Base-by-base conservation (phyloP, 2,797 vertebrate species). In the Cephalopachus bancanus region DNA sequence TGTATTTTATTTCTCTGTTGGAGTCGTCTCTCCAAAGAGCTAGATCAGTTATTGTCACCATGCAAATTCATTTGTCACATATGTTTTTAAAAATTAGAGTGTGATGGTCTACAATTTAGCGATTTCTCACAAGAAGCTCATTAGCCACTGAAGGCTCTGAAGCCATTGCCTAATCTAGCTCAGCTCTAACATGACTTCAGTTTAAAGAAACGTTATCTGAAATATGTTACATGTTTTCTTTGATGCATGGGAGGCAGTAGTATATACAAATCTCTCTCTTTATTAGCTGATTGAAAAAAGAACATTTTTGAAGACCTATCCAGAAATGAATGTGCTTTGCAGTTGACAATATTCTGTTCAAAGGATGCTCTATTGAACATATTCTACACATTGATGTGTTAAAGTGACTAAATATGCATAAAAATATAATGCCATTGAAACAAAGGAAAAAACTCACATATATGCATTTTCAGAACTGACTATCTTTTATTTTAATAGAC, bases 1-100 rank as follows among this genome's bases (percentile, higher is more conserved):
- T 26, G 3, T 53, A 57, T 89, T 85, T 97, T 62, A 53, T 86
- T 94, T 94, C 78, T 62, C 69, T 91, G 17, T 76, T 49, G 76
- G 33, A 55, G 65, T 37, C 5, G 3, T 83, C 10, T 92, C 5
- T 78, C 51, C 71, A 80, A 91, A 49, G 44, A 95, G 67, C 22
- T 79, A 96, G 65, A 30, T 89, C 71, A 60, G 17, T 28, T 76
- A 92, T 76, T 95, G 51, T 71, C 84, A 30, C 12, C 17, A 44
- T 83, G 74, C n/a, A 93, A 67, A 33, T 79, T n/a, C 53, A 91
- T 80, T 85, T 81, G 14, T 49, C 83, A 49, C 1, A 33, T 10
- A 20, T 72, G 9, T 65, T 94, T 84, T 72, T 30, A 37, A 75
- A 69, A 81, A 59, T 4, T 37, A 17, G 3, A 53, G 7, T 51